phyloP scores from a whole-genome alignment of 2,113 vertebrate species.

The Crotalus viridis region DNA sequence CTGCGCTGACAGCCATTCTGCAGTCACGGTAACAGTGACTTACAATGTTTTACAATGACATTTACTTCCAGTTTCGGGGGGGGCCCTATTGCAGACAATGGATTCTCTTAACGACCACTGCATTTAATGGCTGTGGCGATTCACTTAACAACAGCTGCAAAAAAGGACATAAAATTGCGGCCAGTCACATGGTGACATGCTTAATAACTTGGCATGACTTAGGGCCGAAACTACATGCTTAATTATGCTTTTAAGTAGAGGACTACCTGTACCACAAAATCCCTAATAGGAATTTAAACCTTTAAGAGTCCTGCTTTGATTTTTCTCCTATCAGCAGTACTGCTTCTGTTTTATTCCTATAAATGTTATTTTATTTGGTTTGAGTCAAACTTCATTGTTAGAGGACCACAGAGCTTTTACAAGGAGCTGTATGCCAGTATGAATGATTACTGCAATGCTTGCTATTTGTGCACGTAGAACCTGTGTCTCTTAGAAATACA shows the following conservation, averaged over 20 bases:
- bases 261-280: not conserved
- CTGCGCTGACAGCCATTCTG: not conserved
- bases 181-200: not conserved
- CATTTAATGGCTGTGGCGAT: not conserved
- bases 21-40: not conserved
- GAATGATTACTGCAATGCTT: not conserved
- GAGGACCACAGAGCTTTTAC: not conserved
- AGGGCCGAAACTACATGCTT: not conserved
- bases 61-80: not conserved
- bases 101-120: not conserved
- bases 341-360: not conserved
- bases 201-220: not conserved
- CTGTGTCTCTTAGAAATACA: not conserved
- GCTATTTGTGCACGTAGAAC: not conserved
- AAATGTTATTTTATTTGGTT: not conserved
- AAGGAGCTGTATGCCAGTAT: not conserved
- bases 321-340: not conserved
- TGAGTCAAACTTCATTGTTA: not conserved
- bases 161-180: not conserved
- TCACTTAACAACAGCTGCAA: not conserved
- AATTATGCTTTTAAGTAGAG: not conserved
- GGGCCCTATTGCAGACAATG: fast-evolving
- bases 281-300: too few species aligned
- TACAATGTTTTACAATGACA: not conserved
- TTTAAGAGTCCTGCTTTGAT: not conserved